Evolutionary conservation across 2,113 vertebrate genomes (phyloP), one percentile per base, ranked within the genome.

Genomic region (Pristiophorus japonicus): DNA sequence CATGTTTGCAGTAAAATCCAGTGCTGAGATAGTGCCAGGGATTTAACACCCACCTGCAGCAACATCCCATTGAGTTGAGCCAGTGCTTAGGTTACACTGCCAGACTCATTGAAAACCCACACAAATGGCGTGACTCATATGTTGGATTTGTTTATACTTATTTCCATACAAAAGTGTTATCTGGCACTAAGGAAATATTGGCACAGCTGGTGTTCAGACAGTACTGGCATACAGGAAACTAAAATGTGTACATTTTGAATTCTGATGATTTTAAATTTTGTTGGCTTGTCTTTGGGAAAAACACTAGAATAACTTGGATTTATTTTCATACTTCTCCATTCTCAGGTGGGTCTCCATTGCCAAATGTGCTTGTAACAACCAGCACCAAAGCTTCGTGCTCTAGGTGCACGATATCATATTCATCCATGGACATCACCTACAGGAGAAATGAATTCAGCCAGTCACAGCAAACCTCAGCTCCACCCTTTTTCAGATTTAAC

Each of bases 311-410:
- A 18, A 59, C 34, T 22, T 63, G 38, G 11, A 65, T 2, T 63
- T n/a, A 92, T 63, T 92, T 63, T 92, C 88, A 96, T 97, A 99
- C 99, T 98, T 99, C 99, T 96, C 99, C 99, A 0, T 99, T 99
- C 97, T 99, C 99, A 0, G 99, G 99, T 0, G 99, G 99, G 94
- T 99, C 99, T 55, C 99, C 99, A 0, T 99, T 99, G 95, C 99
- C 99, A 10, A 99, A 99, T 2, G 99, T 99, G 97, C 99, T 99
- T 96, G 98, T 99, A 95, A 99, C 98, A 96, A 98, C 98, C 78
- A 99, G 96, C 95, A 99, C 98, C 96, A 99, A 97, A 0, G 99
- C 98, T 96, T 99, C 99, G 0, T 99, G 99, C 95, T 99, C 99
- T 95, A 99, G 97, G 96, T 99, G 98, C 70, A 99, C 99, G 0